phyloP scores from a whole-genome alignment of 2,888 invertebrate genomes.

The Myopa testacea region DNA sequence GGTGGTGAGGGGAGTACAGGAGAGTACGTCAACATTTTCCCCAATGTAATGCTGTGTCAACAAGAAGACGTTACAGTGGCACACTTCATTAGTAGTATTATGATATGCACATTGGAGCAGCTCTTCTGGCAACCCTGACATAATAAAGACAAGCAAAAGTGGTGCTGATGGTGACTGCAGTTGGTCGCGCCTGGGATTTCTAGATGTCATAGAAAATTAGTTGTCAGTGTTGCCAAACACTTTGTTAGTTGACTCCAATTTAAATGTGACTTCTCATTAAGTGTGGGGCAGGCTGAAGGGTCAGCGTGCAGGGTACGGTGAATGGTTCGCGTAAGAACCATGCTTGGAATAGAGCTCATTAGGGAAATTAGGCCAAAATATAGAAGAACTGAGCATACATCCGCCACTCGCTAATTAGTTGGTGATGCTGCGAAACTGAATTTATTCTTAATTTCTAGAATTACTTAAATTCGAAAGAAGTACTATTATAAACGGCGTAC shows the following conservation, averaged over 20 bases:
- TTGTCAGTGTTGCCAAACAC: slow-evolving; percentile 42
- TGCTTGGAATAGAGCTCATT: slow-evolving; percentile 14
- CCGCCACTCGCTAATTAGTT: background rate
- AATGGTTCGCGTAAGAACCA: background rate
- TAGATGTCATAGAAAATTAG: slow-evolving; percentile 43
- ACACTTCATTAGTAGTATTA: slow-evolving; percentile 30
- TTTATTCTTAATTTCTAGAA: no score
- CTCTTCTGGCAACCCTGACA: slow-evolving; percentile 7
- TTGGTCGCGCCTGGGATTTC: slow-evolving; percentile 16
- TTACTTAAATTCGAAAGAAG: no score
- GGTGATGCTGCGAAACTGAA: no score
- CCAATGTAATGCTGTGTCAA: slow-evolving; percentile 63
- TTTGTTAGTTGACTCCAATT: background rate
- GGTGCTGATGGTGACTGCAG: background rate
- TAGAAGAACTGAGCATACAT: background rate
- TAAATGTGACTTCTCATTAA: background rate
- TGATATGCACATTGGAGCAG: slow-evolving; percentile 25
- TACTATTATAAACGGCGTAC: no score
- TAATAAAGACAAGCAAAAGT: background rate
- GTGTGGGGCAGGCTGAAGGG: background rate
- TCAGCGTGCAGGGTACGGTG: background rate
- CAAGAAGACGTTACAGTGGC: slow-evolving; percentile 46
- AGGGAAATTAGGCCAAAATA: slow-evolving; percentile 19
- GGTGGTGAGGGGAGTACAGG: background rate
- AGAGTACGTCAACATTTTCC: background rate